Evolutionary conservation across 2,113 vertebrate species (phyloP), one percentile per base, ranked within the genome.

Genomic region (Lynx canadensis): DNA sequence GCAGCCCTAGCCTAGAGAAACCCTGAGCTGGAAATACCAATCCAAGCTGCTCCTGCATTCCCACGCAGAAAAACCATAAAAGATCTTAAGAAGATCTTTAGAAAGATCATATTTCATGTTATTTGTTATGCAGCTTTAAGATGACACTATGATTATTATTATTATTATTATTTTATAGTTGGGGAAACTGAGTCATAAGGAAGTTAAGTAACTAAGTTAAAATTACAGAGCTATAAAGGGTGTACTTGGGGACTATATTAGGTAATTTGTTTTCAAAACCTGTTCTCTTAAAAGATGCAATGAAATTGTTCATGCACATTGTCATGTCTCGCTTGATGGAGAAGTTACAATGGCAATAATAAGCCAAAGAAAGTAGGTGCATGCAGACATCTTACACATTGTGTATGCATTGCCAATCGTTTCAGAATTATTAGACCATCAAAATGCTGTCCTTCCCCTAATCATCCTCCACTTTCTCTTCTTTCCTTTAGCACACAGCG

Each of bases 381-480:
- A 19, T 4, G 31, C 18, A 73, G 81, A 41, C 8, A 60, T 41
- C 23, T 83, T 16, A 90, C 18, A 33, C 57, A 15, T 41, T 74
- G 27, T 80, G 15, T 38, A 29, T 73, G 13, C 21, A 65, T 48
- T 57, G 16, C 57, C 60, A 82, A 68, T 78, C 91, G 52, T 85
- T 95, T 88, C 14, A 41, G 69, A 97, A 92, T 66, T 85, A 93
- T 48, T 63, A 93, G 91, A 69, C 57, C 85, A 95, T 93, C 71
- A 89, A 31, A 93, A 79, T 68, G 27, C 15, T 65, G 0, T 65
- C 18, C 25, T 96, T 91, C 18, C 23, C 18, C 10, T 57, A n/a
- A 5, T 45, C 33, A 36, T 27, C 4, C 23, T 85, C 38, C 0
- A 68, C 21, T 38, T 92, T 80, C 18, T 57, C 12, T 52, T 48